These are phyloP conservation scores for Zaprionus taronus DNA, from an alignment of 1,140 invertebrate genomes.

Conservation along the genomic window DNA sequence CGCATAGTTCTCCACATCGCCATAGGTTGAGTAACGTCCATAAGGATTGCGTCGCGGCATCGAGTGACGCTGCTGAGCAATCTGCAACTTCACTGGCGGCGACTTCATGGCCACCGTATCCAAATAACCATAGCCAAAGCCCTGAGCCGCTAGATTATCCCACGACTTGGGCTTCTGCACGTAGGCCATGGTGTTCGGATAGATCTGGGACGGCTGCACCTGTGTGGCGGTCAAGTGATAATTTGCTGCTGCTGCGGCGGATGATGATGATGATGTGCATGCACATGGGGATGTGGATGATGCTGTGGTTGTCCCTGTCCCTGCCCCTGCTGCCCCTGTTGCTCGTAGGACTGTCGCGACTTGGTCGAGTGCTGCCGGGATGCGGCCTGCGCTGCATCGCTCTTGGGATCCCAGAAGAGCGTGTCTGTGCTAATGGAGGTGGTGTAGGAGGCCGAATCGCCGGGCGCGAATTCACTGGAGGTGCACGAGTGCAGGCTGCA, in stretches of 20 bases:
- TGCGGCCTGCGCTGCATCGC: conserved; percentile 73
- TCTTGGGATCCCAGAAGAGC: conserved; percentile 90
- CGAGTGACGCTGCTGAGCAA: conserved; percentile 85
- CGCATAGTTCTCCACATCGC: conserved; percentile 84
- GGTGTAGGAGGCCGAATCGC: conserved; percentile 91
- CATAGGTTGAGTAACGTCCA: conserved; percentile 84
- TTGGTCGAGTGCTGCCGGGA: conserved; percentile 83
- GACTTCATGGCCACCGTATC: conserved; percentile 87
- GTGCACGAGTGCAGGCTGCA: conserved; percentile 92
- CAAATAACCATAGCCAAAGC: conserved; percentile 92
- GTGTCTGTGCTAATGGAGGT: conserved; percentile 93
- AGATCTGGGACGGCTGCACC: conserved; percentile 85
- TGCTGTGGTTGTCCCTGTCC: conserved; percentile 27
- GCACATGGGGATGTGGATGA: conserved; percentile 43
- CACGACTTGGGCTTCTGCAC: conserved; percentile 91
- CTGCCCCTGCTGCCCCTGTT: conserved; percentile 36
- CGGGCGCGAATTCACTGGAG: conserved; percentile 89
- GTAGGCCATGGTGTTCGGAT: conserved; percentile 85
- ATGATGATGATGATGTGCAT: conserved; percentile 79
- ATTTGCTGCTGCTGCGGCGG: conserved; percentile 63
- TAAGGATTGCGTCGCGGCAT: conserved; percentile 85
- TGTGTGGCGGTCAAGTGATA: conserved; percentile 85
- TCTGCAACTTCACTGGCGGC: conserved; percentile 84
- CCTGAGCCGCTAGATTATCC: conserved; percentile 94
- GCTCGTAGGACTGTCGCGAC: conserved; percentile 82